phyloP scores from a whole-genome alignment of 2,888 invertebrate species.

The Drosophila putrida region DNA sequence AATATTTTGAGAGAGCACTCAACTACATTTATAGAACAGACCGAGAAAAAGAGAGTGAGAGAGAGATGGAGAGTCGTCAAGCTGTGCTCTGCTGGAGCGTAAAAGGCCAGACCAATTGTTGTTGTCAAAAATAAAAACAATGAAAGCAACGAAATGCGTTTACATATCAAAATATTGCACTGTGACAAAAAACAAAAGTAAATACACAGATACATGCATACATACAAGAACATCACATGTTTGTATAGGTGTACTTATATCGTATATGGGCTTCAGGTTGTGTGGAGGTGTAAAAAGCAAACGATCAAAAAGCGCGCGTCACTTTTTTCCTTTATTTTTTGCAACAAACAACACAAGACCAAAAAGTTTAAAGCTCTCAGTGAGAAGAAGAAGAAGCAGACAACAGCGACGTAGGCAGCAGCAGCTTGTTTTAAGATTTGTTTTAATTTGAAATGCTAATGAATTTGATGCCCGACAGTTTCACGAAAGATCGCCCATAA shows the following conservation, averaged over 20 bases:
- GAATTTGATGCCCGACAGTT: slow-evolving; percentile 30
- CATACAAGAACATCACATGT: slow-evolving; percentile 5
- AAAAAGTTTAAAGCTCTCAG: slow-evolving; percentile 38
- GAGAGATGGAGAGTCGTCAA: slow-evolving; percentile 25
- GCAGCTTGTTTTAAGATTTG: slow-evolving; percentile 54
- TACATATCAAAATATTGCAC: slow-evolving; percentile 50
- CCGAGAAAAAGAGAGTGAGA: neutral
- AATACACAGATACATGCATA: slow-evolving; percentile 13
- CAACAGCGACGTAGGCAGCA: slow-evolving; percentile 1
- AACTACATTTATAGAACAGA: slow-evolving; percentile 5
- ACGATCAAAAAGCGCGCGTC: slow-evolving; percentile 44
- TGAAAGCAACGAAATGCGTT: slow-evolving; percentile 38
- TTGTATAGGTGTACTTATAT: slow-evolving; percentile 25
- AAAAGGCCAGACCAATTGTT: slow-evolving; percentile 49
- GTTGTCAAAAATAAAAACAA: slow-evolving; percentile 46
- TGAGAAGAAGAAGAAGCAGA: slow-evolving; percentile 6
- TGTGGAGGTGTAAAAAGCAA: slow-evolving; percentile 72
- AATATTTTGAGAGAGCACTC: slow-evolving; percentile 37
- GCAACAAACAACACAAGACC: slow-evolving; percentile 40
- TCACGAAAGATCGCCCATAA: slow-evolving; percentile 33
- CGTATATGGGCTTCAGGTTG: slow-evolving; percentile 51
- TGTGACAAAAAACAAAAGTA: slow-evolving; percentile 42
- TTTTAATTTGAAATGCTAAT: slow-evolving; percentile 69
- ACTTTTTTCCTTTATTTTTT: slow-evolving; percentile 27
- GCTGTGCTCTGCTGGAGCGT: slow-evolving; percentile 68